Conservation (phyloP, 2,888 invertebrate species). For the Timema podura region DNA sequence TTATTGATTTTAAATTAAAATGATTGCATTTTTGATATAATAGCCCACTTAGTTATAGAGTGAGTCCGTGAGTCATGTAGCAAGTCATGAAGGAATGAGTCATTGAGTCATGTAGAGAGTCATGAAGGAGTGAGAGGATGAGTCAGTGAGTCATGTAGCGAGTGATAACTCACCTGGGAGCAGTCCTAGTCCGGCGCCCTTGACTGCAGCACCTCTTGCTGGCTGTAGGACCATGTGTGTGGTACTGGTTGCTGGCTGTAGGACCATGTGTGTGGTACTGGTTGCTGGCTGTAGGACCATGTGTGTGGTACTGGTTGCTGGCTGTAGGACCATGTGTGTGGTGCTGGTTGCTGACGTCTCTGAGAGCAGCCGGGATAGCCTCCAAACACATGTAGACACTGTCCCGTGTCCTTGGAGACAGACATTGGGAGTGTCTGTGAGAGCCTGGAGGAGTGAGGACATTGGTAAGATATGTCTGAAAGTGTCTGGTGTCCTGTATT, state of each 20-base stretch:
- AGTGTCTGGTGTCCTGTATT: too few species aligned
- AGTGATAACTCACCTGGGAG: neutral
- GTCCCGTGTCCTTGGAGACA: constrained; percentile 30
- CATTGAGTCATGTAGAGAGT: too few species aligned
- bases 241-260: too few species aligned
- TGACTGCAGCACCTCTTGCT: neutral
- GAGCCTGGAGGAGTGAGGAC: neutral
- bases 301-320: too few species aligned
- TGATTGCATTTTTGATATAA: too few species aligned
- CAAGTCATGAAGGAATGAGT: too few species aligned
- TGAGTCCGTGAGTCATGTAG: too few species aligned
- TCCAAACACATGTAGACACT: constrained; percentile 38
- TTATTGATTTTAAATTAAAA: too few species aligned
- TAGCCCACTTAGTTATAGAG: too few species aligned
- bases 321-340: neutral
- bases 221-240: neutral
- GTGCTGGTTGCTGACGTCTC: constrained; percentile 37
- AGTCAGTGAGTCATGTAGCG: too few species aligned
- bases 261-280: constrained; percentile 22
- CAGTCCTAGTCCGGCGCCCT: neutral
- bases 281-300: constrained; percentile 33
- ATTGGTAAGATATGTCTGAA: neutral
- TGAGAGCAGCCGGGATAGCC: constrained; percentile 35
- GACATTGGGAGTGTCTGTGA: neutral
- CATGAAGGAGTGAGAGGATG: too few species aligned